A percentile compares a stretch with the other conserved stretches of the same genome.
phyloP scores from a whole-genome alignment of 2,797 vertebrate species.

The Jordanella pulchra region DNA sequence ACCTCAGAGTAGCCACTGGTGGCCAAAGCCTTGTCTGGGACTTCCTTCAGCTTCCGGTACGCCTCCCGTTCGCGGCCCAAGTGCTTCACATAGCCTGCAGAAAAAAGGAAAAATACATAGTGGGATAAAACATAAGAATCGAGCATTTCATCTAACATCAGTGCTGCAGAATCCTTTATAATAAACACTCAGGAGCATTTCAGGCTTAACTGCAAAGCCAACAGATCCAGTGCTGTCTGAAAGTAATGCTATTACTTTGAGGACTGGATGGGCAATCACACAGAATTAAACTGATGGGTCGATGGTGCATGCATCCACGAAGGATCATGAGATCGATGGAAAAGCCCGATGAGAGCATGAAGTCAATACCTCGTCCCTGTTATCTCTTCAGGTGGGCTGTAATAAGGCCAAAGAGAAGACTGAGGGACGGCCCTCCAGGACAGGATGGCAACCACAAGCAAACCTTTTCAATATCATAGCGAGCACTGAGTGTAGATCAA shows the following conservation, averaged over 20 bases:
- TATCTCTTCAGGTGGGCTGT: conserved; percentile 78
- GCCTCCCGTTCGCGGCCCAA: conserved; percentile 55
- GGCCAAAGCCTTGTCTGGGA: conserved; percentile 83
- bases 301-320: conserved; percentile 55
- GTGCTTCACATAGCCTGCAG: conserved; percentile 21
- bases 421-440: conserved; percentile 32
- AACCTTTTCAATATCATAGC: conserved; percentile 54
- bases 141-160: not conserved
- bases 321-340: conserved; percentile 67
- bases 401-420: conserved; percentile 59
- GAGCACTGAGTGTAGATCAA: conserved; percentile 52
- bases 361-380: conserved; percentile 78
- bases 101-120: conserved; percentile 1
- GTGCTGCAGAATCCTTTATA: not conserved
- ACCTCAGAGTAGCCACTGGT: conserved; percentile 92
- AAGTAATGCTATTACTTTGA: conserved; percentile 65
- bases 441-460: conserved; percentile 45
- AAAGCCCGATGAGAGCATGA: conserved; percentile 62
- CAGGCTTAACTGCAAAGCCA: conserved; percentile 46
- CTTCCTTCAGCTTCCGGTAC: conserved; percentile 87
- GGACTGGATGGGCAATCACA: conserved; percentile 31
- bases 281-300: conserved; percentile 56
- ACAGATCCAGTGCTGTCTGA: conserved; percentile 55
- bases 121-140: not conserved
- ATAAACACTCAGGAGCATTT: conserved; percentile 46